Evolutionary conservation across 2,113 vertebrate species (phyloP).

Genomic region (Nyctibius bracteatus): DNA sequence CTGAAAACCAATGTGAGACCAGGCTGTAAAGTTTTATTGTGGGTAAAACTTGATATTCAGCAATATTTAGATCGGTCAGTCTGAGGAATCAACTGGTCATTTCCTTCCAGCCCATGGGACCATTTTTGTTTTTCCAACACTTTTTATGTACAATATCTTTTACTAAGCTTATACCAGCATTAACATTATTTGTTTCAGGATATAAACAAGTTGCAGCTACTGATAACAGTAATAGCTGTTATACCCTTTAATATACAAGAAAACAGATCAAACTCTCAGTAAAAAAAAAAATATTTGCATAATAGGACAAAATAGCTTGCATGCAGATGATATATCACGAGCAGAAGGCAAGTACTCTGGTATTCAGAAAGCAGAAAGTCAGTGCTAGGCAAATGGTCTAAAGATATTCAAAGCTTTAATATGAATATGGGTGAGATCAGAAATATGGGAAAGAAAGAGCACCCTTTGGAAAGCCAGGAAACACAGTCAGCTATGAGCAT

Average conservation of each 20-base stretch:
- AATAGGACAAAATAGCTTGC: background rate
- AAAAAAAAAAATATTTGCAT: background rate
- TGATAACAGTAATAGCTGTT: background rate
- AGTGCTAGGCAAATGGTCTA: background rate
- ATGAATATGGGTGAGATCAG: background rate
- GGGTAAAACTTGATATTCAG: background rate
- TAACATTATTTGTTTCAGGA: background rate
- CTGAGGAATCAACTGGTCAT: background rate
- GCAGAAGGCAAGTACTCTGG: no score
- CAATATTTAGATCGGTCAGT: background rate
- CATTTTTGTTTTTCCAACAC: background rate
- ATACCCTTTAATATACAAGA: background rate
- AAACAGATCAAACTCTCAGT: background rate
- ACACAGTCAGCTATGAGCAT: background rate
- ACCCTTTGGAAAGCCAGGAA: background rate
- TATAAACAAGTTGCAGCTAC: background rate
- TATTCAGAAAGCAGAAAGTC: background rate
- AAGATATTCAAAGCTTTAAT: background rate
- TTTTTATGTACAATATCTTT: background rate
- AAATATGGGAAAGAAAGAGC: background rate
- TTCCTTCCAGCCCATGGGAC: background rate
- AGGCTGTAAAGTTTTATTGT: background rate
- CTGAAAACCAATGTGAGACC: background rate
- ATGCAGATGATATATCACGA: background rate
- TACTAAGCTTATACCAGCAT: background rate